A percentile compares a stretch with the other conserved stretches of the same genome.
Conservation (phyloP, 1,140 invertebrate species). For the Drosophila ironensis region DNA sequence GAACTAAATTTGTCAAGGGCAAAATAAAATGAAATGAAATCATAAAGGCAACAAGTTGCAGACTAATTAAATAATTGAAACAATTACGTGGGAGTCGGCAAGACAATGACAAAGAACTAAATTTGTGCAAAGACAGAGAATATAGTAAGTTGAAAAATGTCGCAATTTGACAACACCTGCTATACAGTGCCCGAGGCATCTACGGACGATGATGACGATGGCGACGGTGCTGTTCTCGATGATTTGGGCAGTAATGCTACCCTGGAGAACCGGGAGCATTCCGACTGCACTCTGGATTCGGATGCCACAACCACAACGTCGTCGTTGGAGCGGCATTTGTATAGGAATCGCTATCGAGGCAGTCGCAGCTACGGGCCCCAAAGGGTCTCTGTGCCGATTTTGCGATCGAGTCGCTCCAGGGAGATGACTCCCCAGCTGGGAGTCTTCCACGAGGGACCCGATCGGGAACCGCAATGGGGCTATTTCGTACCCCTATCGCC, state of each 20-base stretch:
- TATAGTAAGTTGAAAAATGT: constrained; percentile 35
- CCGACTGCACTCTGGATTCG: constrained; percentile 53
- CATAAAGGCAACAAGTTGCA: constrained; percentile 15
- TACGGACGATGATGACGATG: constrained; percentile 45
- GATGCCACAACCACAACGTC: constrained; percentile 65
- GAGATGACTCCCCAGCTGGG: constrained; percentile 66
- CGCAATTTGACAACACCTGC: constrained; percentile 73
- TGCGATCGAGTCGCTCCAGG: constrained; percentile 50
- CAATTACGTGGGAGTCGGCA: constrained; percentile 32
- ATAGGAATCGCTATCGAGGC: constrained; percentile 40
- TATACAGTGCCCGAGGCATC: constrained; percentile 77
- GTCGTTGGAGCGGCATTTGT: constrained; percentile 57
- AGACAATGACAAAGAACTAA: constrained; percentile 40
- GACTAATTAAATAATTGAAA: constrained; percentile 61
- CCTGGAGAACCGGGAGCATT: constrained; percentile 51
- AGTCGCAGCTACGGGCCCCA: constrained; percentile 47
- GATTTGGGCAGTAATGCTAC: constrained; percentile 53
- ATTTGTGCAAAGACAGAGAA: constrained; percentile 10
- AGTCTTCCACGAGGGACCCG: constrained; percentile 54
- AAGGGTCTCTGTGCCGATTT: constrained; percentile 51
- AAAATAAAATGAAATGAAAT: constrained; percentile 15
- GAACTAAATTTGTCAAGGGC: constrained; percentile 50
- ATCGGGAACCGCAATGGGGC: constrained; percentile 63
- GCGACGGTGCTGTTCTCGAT: constrained; percentile 11
- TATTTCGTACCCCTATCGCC: constrained; percentile 76